These are phyloP conservation scores for Hippoglossus hippoglossus DNA, from an alignment of 2,797 vertebrate genomes.

Conservation along the genomic window DNA sequence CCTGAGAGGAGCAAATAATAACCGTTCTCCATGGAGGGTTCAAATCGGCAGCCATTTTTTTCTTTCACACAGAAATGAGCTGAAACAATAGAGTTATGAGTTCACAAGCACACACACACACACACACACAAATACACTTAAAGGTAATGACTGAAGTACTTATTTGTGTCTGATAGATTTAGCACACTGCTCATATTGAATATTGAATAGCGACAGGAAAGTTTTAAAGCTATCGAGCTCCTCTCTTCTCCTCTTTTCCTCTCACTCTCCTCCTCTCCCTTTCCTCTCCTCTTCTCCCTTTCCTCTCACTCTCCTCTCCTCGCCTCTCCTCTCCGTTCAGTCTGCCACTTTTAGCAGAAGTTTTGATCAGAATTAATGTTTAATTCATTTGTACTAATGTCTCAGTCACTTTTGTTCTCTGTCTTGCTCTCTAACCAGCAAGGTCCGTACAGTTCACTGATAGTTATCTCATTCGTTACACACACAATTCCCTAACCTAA, in stretches of 20 bases:
- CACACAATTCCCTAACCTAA: no score
- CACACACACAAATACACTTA: not conserved
- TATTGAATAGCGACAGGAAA: slow-evolving; percentile 18
- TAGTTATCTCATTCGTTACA: not conserved
- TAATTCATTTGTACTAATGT: slow-evolving; percentile 72
- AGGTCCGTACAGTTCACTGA: not conserved
- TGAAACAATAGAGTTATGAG: slow-evolving; percentile 45
- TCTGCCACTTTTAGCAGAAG: slow-evolving; percentile 47
- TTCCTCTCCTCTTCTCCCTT: not conserved
- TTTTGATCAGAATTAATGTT: slow-evolving; percentile 59
- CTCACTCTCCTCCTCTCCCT: not conserved
- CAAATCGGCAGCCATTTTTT: slow-evolving; percentile 39
- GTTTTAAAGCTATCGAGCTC: slow-evolving; percentile 9
- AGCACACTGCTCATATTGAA: slow-evolving; percentile 31
- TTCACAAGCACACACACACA: not conserved
- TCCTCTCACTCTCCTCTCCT: not conserved
- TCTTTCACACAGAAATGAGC: slow-evolving; percentile 37
- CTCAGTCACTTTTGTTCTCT: slow-evolving; percentile 45
- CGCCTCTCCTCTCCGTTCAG: slow-evolving; percentile 37
- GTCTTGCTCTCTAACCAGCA: not conserved
- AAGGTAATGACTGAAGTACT: slow-evolving; percentile 23
- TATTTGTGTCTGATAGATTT: slow-evolving; percentile 44
- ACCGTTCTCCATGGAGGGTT: slow-evolving; percentile 58
- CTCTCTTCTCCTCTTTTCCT: not conserved
- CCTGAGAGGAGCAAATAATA: slow-evolving; percentile 62